Percentiles rank a stretch among this genome's conserved stretches.
Evolutionary conservation across 1,140 invertebrate species (phyloP).

Genomic region (Drosophila nikananu): DNA sequence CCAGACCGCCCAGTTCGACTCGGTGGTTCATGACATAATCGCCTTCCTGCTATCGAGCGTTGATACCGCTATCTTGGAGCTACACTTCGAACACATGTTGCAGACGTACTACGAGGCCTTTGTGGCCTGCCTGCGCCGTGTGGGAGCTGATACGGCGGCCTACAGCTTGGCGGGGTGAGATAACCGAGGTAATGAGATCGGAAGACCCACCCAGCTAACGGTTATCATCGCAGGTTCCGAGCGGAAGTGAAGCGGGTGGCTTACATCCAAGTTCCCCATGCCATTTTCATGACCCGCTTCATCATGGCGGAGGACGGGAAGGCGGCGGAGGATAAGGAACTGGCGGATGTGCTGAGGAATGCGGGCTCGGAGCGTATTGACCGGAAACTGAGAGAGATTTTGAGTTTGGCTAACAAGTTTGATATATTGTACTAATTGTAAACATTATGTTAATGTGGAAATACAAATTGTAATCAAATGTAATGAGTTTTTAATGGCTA

Average conservation of each 20-base stretch:
- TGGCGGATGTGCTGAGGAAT: constrained; percentile 45
- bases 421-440: constrained; percentile 45
- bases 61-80: constrained; percentile 77
- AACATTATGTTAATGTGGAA: background rate
- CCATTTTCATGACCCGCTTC: constrained; percentile 76
- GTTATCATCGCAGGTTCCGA: constrained; percentile 49
- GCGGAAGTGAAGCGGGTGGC: constrained; percentile 65
- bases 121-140: constrained; percentile 69
- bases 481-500: constrained; percentile 37
- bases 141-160: constrained; percentile 37
- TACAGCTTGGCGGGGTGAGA: constrained; percentile 62
- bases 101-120: constrained; percentile 86
- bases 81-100: constrained; percentile 86
- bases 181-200: background rate
- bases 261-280: constrained; percentile 70
- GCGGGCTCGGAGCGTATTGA: constrained; percentile 49
- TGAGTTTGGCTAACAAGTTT: constrained; percentile 54
- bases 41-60: constrained; percentile 88
- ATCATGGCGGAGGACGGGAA: constrained; percentile 56
- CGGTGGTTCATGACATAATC: constrained; percentile 86
- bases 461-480: background rate
- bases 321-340: constrained; percentile 27
- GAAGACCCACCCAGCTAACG: background rate
- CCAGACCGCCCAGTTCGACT: constrained; percentile 87
- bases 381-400: constrained; percentile 56